Base-by-base conservation (phyloP, 2,113 vertebrate genomes). In the Lamprotornis superbus region DNA sequence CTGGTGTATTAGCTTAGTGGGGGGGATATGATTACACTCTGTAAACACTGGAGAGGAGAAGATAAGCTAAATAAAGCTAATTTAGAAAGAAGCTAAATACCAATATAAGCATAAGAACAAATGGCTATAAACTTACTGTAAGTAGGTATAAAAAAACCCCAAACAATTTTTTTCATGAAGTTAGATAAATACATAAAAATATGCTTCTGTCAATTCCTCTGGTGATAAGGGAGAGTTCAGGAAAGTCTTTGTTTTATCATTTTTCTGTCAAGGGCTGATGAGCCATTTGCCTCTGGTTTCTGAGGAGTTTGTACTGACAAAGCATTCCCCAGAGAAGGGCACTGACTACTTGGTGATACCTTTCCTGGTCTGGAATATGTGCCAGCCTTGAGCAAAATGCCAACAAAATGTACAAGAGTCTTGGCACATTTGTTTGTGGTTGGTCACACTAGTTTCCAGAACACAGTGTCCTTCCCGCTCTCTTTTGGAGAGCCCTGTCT, bases 331-430 rank as follows among this genome's bases (percentile, higher is more conserved):
- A 42, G 52, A 2, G 6, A 92, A 92, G 69, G 52, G 60, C 64
- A 47, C 69, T 92, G 76, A 28, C 80, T 73, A 15, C 56, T 93
- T 75, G 69, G 60, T 87, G 89, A 70, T 77, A 94, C 86, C 95
- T 94, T 92, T 83, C 50, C 64, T 89, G 86, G 60, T 63, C 28
- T 9, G 4, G 35, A 77, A 67, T 94, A 47, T 0, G 35, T 93
- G 95, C 95, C 96, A 97, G 52, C 94, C 80, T 93, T 90, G 76
- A 95, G 37, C 65, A 64, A 49, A 77, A 75, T 68, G 94, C 95
- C 94, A 96, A 71, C 52, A 78, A 78, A 93, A 81, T 49, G 89
- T 81, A 92, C 93, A 68, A 95, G 95, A 95, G 56, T 68, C 93
- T 96, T 97, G 95, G 93, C 91, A 94, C 86, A 52, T 75, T 92